Evolutionary conservation across 1,140 invertebrate genomes (phyloP), one percentile per base, ranked within the genome.

Genomic region (Zaprionus ghesquierei): DNA sequence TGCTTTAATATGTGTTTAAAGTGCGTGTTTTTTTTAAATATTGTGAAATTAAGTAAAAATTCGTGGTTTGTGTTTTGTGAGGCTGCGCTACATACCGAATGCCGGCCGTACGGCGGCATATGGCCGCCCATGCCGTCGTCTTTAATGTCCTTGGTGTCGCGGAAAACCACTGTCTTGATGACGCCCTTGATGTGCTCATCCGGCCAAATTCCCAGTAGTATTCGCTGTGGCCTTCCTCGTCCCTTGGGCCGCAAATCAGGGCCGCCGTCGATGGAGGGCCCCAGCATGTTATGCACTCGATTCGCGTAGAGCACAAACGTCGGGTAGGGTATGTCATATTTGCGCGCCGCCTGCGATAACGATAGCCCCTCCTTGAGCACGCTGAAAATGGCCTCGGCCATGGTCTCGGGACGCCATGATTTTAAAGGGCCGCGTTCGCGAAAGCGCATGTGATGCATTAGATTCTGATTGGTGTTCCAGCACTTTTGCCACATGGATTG

Each of bases 401-500:
- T 98, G 41, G 97, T 98, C 92, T 98, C 97, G 13, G 97, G 97
- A 44, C 97, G 93, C 97, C 97, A 98, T n/a, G 97, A 97, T 92
- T 98, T 98, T 29, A 98, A 93, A 0, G 97, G 97, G 2, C 97
- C 97, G 31, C 97, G 94, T 92, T 98, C 97, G 6, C 97, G 95
- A 93, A 98, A 98, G 62, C 97, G 94, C 86, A 98, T 93, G 85
- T 97, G 97, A 92, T 98, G 97, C 58, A 97, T 96, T 70, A 97
- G 93, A 75, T 95, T 96, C 91, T 97, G 96, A 75, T 96, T 97
- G 41, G 91, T 92, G 92, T 96, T 97, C 97, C 97, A 98, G 92
- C 97, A 97, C 92, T 98, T 98, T 92, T 98, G 97, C 97, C 97
- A 98, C 95, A 98, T 97, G 18, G 96, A 96, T 92, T 98, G 97